Base-by-base conservation (phyloP, 2,888 invertebrate species). In the Aricia artaxerxes region DNA sequence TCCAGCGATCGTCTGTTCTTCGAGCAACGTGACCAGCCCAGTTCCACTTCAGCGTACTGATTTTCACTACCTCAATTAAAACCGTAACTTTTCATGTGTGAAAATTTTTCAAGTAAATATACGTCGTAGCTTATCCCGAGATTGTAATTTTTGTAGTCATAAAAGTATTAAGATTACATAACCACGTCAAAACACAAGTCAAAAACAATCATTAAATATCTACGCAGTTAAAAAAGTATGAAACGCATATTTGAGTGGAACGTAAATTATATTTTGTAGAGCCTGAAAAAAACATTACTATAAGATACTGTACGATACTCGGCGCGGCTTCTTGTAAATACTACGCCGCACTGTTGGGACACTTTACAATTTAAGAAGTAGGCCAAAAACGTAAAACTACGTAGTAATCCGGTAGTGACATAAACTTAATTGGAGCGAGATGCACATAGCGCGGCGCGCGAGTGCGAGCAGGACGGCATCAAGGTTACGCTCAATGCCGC, bases 401-500 rank as follows among this genome's bases (percentile, higher is more conserved):
- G 69, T 69, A 69, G 69, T 92, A 93, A 93, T 92, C 92, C 93
- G 93, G 93, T 89, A 92, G 93, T 91, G 88, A 86, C 84, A 84
- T 82, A 82, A 82, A 81, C 84, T 83, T 86, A 82, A 82, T 83
- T 81, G 84, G 87, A 92, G 82, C 84, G 88, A 85, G 92, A 92
- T 82, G 82, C 82, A 83, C 79, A 84, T 83, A 82, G 81, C 73
- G 44, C 49, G 64, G 78, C 75, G 81, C 78, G n/a, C 81, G 82
- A 60, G 89, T 81, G 83, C 79, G 89, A 92, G 85, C 85, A 89
- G 86, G 92, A 91, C 81, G 81, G 83, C 82, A 88, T 87, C 93
- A 92, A 93, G 93, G 93, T 91, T 93, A 90, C 85, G 84, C 85
- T 89, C 93, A 93, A 86, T 93, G 93, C 88, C 83, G 84, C 85